Base-by-base conservation (phyloP, 2,888 invertebrate genomes). In the Dorcus parallelipipedus region DNA sequence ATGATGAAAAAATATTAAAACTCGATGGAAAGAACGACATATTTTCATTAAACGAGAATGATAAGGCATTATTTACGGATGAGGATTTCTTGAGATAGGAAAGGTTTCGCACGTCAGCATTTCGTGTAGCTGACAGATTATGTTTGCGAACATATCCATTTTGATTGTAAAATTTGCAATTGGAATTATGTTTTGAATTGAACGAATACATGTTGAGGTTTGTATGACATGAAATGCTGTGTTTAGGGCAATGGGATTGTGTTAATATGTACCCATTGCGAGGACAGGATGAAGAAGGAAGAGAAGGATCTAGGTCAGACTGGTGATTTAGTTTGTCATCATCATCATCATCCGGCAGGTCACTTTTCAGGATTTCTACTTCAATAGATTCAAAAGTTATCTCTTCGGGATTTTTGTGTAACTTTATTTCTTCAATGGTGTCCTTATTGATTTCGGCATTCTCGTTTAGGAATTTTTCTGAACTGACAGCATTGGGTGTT, bases 1-100 rank as follows among this genome's bases (percentile, higher is more conserved):
- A 65, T 57, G 67, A 65, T 57, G 68, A 67, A 64, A 70, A 73
- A 52, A 71, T 63, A 50, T 69, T 71, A 51, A 68, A 71, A 51
- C 65, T 63, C 49, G 66, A 68, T 1, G 70, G 62, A 52, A 73
- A 63, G 61, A 72, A 55, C 38, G 68, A 66, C 23, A 69, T 47
- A 5, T 65, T 65, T 51, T 63, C 68, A 39, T 62, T 63, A 54
- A 65, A 66, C 60, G 64, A 57, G 49, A 58, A 41, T 47, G 41
- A 43, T 41, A 72, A 58, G 17, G 66, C 65, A 57, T 67, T 69
- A 50, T 69, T 64, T 17, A 68, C 61, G 0, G 71, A 70, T 38
- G 64, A 39, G 5, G 72, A 71, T 62, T 71, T 73, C 65, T 67
- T 69, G 23, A 70, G 54, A 53, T 61, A 61, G 9, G 58, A 52